phyloP scores from a whole-genome alignment of 2,888 invertebrate genomes.

The Cantharis nigra region DNA sequence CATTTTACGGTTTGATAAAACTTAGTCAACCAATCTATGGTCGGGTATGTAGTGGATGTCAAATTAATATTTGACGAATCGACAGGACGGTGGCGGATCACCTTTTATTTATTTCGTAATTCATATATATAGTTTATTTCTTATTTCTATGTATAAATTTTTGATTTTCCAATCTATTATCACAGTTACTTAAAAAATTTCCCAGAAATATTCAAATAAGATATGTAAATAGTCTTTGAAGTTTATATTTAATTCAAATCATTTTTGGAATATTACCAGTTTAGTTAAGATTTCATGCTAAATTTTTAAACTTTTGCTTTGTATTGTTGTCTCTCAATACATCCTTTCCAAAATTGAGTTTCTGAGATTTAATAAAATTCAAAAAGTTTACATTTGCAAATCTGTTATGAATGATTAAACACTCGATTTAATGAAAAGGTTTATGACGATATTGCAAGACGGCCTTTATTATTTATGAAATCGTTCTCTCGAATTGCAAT shows the following conservation, averaged over 20 bases:
- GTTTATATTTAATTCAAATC: no score
- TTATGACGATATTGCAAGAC: not conserved
- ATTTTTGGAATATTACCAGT: not conserved
- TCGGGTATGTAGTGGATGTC: no score
- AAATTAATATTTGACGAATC: no score
- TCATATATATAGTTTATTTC: no score
- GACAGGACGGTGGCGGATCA: no score
- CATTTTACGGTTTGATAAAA: no score
- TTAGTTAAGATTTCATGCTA: not conserved
- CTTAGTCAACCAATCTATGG: no score
- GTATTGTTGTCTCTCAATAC: not conserved
- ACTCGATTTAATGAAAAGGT: not conserved
- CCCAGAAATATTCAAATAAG: not conserved
- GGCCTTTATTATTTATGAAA: not conserved
- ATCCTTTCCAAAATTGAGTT: not conserved
- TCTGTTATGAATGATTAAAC: not conserved
- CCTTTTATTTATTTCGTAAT: no score
- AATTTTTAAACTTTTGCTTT: not conserved
- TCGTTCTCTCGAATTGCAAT: not conserved
- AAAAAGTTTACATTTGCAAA: not conserved
- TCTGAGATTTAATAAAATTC: not conserved
- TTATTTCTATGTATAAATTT: no score
- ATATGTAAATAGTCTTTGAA: no score
- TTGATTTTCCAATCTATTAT: not conserved
- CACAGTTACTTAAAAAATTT: not conserved